These are phyloP conservation scores for Ophiothrix spiculata DNA, from an alignment of 35 echinoderm and acorn worm genomes.

Conservation along the genomic window DNA sequence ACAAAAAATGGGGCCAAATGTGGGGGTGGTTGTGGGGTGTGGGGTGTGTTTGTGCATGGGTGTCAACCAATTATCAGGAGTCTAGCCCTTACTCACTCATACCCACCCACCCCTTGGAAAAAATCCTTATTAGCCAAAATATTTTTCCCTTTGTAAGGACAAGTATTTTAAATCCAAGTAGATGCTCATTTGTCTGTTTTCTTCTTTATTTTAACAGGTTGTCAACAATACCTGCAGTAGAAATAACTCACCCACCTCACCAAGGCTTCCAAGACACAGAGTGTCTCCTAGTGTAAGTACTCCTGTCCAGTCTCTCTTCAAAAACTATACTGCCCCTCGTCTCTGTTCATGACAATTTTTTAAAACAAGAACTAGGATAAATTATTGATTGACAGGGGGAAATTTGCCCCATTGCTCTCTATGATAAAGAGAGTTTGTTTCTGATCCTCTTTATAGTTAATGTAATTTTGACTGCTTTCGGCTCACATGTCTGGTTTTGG, in stretches of 20 bases:
- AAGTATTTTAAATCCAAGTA: neutral
- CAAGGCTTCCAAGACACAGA: constrained; percentile 45
- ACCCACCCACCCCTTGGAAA: neutral
- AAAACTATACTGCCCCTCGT: neutral
- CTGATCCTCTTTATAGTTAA: neutral
- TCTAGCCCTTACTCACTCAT: neutral
- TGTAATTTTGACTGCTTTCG: neutral
- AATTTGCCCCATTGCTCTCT: neutral
- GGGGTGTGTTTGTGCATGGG: no score
- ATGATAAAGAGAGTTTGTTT: neutral
- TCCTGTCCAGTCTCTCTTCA: neutral
- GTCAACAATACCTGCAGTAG: constrained; percentile 24
- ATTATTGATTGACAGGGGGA: neutral
- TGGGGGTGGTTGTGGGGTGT: no score
- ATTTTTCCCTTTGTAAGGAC: neutral
- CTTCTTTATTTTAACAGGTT: neutral
- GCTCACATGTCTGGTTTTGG: no score
- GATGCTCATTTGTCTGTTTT: neutral
- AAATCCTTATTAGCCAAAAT: neutral
- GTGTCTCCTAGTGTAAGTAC: constrained; percentile 12
- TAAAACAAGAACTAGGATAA: neutral
- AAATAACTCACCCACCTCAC: constrained; percentile 43
- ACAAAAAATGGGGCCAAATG: no score
- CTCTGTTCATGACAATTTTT: neutral
- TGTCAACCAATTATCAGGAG: neutral